Evolutionary conservation across 2,888 invertebrate species (phyloP).

Genomic region (Eulithis testata): DNA sequence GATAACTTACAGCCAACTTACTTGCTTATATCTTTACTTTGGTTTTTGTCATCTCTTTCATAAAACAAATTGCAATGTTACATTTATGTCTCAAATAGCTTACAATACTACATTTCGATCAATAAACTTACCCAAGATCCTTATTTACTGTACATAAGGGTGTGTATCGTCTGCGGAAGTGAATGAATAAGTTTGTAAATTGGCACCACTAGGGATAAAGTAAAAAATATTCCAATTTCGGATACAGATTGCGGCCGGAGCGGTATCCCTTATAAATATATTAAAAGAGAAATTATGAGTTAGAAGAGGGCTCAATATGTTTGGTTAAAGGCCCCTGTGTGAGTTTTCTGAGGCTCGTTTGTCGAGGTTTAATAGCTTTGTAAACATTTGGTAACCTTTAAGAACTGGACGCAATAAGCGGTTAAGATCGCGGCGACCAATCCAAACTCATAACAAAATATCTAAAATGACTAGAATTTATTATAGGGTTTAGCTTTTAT

Average conservation of each 20-base stretch:
- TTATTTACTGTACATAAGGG: slow-evolving; percentile 32
- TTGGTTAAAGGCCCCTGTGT: slow-evolving; percentile 41
- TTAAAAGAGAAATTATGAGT: slow-evolving; percentile 67
- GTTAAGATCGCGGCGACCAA: no score
- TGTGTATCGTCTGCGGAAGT: slow-evolving; percentile 6
- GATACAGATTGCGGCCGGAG: slow-evolving; percentile 62
- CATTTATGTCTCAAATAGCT: slow-evolving; percentile 41
- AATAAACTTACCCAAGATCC: slow-evolving; percentile 28
- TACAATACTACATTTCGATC: slow-evolving; percentile 22
- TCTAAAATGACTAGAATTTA: no score
- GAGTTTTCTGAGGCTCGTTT: slow-evolving; percentile 24
- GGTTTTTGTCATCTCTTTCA: slow-evolving; percentile 41
- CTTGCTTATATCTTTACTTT: no score
- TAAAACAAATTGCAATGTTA: slow-evolving; percentile 49
- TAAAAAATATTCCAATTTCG: slow-evolving; percentile 68
- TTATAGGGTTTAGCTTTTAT: no score
- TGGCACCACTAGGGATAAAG: slow-evolving; percentile 53
- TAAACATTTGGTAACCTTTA: slow-evolving; percentile 33
- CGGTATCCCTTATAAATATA: slow-evolving; percentile 68
- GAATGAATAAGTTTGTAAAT: slow-evolving; percentile 35
- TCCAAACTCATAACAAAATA: no score
- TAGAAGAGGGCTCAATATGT: slow-evolving; percentile 51
- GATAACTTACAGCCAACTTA: no score
- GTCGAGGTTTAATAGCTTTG: slow-evolving; percentile 36
- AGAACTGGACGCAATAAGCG: no score